phyloP scores from a whole-genome alignment of 2,888 invertebrate genomes.

The Morinoia aosen region DNA sequence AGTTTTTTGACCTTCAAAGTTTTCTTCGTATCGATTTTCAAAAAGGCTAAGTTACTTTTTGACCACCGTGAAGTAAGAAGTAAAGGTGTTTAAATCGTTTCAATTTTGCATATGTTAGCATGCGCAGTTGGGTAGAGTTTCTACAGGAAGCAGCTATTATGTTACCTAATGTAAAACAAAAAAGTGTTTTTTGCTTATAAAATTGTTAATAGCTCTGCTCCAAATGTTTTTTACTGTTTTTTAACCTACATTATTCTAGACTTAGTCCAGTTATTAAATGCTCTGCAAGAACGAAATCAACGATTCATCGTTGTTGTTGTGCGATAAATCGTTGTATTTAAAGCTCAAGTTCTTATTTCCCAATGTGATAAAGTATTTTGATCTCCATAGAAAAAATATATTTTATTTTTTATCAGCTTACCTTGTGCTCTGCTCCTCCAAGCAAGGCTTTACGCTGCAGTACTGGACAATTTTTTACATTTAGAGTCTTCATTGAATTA shows the following conservation, averaged over 20 bases:
- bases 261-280: background rate
- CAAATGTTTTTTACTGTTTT: background rate
- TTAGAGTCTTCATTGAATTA: background rate
- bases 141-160: background rate
- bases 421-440: background rate
- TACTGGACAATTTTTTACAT: background rate
- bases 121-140: background rate
- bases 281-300: background rate
- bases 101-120: background rate
- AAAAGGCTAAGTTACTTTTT: no score
- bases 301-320: background rate
- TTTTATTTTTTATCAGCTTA: background rate
- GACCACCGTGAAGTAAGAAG: no score
- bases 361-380: background rate
- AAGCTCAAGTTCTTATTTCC: background rate
- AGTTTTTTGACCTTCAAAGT: no score
- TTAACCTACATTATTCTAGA: background rate
- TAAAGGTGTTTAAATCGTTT: background rate
- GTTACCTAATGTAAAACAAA: no score
- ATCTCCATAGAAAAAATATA: background rate
- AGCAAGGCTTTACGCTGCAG: background rate
- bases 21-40: no score
- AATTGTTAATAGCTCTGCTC: background rate
- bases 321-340: background rate
- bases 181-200: background rate